Percentiles rank a stretch among this genome's conserved stretches.
Conservation (phyloP, 2,113 vertebrate species). For the Aptenodytes patagonicus region DNA sequence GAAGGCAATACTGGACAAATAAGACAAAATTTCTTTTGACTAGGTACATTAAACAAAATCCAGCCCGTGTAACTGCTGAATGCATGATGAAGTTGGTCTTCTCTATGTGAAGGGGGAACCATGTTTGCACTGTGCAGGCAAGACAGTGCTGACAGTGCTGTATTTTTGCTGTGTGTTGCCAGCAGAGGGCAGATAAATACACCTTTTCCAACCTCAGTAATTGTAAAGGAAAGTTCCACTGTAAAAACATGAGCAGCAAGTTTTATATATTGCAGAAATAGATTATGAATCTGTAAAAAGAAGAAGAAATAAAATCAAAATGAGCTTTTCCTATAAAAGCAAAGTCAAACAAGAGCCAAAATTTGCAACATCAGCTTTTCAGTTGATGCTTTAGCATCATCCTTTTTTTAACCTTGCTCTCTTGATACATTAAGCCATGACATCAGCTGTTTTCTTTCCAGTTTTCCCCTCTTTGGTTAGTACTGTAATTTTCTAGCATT, state of each 20-base stretch:
- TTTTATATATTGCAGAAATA: not conserved
- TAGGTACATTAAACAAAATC: not conserved
- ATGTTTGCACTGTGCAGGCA: not conserved
- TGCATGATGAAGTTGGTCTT: not conserved
- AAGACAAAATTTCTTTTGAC: not conserved
- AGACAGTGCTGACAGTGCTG: not conserved
- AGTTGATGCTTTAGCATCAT: not conserved
- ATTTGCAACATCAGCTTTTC: not conserved
- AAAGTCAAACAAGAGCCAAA: not conserved
- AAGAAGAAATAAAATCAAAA: not conserved
- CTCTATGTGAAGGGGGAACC: not conserved
- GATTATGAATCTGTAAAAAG: not conserved
- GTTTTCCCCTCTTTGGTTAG: not conserved
- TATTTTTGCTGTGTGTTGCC: not conserved
- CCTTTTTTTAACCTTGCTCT: not conserved
- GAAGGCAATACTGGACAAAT: not conserved
- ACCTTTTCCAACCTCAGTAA: not conserved
- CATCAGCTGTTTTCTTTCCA: slow-evolving; percentile 9
- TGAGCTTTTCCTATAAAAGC: not conserved
- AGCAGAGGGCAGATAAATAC: slow-evolving; percentile 48
- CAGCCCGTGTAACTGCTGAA: not conserved
- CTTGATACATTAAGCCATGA: not conserved
- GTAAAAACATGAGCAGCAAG: not conserved
- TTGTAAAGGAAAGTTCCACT: not conserved
- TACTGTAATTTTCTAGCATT: not conserved